Percentiles rank a stretch among this genome's conserved stretches.
phyloP scores from a whole-genome alignment of 2,113 vertebrate genomes.

The Corydoras sp. region DNA sequence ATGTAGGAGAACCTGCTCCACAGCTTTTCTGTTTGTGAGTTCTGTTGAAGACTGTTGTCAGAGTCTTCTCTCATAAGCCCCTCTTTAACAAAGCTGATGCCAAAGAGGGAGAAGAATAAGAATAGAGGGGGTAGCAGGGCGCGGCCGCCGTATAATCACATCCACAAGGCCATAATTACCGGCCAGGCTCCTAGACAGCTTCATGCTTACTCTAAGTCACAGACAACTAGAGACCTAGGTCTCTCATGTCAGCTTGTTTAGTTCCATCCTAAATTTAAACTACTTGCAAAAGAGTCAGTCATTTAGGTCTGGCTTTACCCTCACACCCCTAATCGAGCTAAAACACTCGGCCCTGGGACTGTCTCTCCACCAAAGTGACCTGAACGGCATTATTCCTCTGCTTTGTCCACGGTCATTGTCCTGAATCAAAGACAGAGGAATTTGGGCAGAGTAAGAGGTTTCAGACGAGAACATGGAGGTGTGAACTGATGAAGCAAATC shows the following conservation, averaged over 20 bases:
- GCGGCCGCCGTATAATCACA: constrained; percentile 69
- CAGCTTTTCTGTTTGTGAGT: not conserved
- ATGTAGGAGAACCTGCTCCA: too few species aligned
- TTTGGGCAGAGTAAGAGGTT: not conserved
- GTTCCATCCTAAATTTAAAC: constrained; percentile 21
- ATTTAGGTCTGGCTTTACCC: constrained; percentile 14
- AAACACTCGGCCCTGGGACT: not conserved
- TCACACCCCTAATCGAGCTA: too few species aligned
- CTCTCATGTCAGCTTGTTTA: constrained; percentile 37
- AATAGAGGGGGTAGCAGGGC: constrained; percentile 54
- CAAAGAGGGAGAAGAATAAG: constrained; percentile 45
- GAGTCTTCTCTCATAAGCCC: constrained; percentile 2
- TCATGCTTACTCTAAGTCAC: constrained; percentile 40
- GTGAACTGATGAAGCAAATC: not conserved
- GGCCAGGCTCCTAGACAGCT: constrained; percentile 62
- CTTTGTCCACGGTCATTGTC: not conserved
- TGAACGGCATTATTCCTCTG: not conserved
- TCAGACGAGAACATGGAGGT: not conserved
- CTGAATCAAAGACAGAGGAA: not conserved
- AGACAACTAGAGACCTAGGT: constrained; percentile 35
- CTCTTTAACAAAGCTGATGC: constrained; percentile 17
- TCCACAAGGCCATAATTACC: constrained; percentile 69
- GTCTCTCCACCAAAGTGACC: too few species aligned
- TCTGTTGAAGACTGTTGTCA: not conserved
- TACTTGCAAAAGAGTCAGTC: not conserved